Conservation (phyloP, 2,888 invertebrate genomes). For the Aphidius colemani region DNA sequence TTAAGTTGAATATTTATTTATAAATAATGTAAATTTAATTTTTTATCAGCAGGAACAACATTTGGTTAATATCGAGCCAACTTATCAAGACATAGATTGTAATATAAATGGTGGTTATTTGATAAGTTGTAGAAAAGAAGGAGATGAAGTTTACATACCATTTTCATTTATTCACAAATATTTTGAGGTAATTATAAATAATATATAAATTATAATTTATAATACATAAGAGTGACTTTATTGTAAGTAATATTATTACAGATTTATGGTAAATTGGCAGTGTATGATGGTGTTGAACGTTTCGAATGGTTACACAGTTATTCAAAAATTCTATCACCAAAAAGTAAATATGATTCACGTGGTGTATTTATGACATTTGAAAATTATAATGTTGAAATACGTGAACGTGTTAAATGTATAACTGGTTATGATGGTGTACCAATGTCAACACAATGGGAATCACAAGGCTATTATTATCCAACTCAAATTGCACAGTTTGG, state of each 20-base stretch:
- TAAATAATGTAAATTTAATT: constrained; percentile 1
- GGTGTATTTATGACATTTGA: constrained; percentile 97
- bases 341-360: constrained; percentile 84
- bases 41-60: constrained; percentile 42
- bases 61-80: constrained; percentile 54
- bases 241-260: constrained; percentile 43
- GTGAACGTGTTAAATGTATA: constrained; percentile 95
- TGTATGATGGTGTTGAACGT: constrained; percentile 74
- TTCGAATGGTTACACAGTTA: constrained; percentile 97
- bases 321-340: constrained; percentile 87
- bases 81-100: constrained; percentile 78
- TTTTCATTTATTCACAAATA: constrained; percentile 92
- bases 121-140: constrained; percentile 77
- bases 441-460: constrained; percentile 96
- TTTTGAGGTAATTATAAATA: constrained; percentile 73
- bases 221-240: neutral
- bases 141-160: constrained; percentile 88
- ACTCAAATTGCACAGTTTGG: constrained; percentile 99
- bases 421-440: constrained; percentile 93
- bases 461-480: constrained; percentile 94
- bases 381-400: constrained; percentile 95
- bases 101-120: constrained; percentile 86
- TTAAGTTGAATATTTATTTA: neutral
- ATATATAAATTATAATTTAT: neutral
- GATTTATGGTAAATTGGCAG: constrained; percentile 84